A percentile compares a stretch with the other conserved stretches of the same genome.
Evolutionary conservation across 2,797 vertebrate genomes (phyloP).

Genomic region (Gymnoscopelus braueri): DNA sequence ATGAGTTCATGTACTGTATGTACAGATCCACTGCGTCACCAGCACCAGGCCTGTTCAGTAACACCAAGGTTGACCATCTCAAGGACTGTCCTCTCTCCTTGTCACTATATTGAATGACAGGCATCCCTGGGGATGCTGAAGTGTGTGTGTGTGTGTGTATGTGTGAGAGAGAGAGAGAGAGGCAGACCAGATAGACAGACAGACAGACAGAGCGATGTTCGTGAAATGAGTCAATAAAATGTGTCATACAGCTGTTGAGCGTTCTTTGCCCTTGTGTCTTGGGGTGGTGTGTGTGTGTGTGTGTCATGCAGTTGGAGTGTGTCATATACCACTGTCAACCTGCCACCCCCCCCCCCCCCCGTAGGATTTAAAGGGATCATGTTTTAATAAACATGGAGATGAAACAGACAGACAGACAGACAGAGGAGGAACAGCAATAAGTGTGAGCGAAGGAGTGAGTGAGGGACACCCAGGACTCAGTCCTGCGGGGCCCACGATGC

Average conservation of each 20-base stretch:
- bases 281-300: constrained; percentile 17
- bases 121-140: constrained; percentile 2
- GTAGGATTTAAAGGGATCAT: constrained; percentile 4
- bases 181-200: background rate
- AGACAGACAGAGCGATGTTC: background rate
- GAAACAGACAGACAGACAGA: too few relatives aligned
- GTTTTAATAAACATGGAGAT: constrained; percentile 17
- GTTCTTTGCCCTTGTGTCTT: constrained; percentile 51
- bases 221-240: background rate
- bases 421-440: too few relatives aligned
- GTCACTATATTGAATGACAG: too few relatives aligned
- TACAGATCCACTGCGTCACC: too few relatives aligned
- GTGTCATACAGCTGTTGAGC: constrained; percentile 51
- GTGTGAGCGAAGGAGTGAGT: background rate
- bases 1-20: too few relatives aligned
- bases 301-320: constrained; percentile 64
- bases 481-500: background rate
- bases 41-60: too few relatives aligned
- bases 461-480: background rate
- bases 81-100: too few relatives aligned
- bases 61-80: too few relatives aligned
- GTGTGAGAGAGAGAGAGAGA: background rate
- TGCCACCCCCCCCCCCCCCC: constrained; percentile 21
- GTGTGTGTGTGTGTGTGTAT: background rate
- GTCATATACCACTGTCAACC: constrained; percentile 56